Evolutionary conservation across 2,797 vertebrate genomes (phyloP).

Genomic region (Nannoperca obscura): DNA sequence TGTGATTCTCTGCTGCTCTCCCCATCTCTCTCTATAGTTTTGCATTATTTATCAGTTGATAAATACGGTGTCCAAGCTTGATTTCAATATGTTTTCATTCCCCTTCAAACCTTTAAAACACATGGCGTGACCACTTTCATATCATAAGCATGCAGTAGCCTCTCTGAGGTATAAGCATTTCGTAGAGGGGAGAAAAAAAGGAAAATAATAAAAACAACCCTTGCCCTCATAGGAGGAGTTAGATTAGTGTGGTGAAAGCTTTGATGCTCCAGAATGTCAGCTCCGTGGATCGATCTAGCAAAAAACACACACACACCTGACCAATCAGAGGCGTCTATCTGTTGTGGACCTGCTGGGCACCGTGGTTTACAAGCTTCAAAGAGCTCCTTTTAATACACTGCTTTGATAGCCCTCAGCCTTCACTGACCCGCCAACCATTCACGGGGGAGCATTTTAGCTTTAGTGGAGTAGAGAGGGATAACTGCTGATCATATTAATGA

Average conservation of each 20-base stretch:
- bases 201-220: constrained; percentile 84
- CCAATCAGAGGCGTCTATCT: constrained; percentile 93
- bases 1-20: constrained; percentile 57
- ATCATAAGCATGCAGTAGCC: constrained; percentile 60
- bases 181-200: constrained; percentile 46
- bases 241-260: constrained; percentile 93
- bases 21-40: constrained; percentile 68
- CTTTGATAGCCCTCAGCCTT: constrained; percentile 84
- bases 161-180: constrained; percentile 68
- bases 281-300: constrained; percentile 90
- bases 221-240: constrained; percentile 92
- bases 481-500: constrained; percentile 81
- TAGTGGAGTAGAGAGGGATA: constrained; percentile 69
- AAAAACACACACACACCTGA: constrained; percentile 88
- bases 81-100: constrained; percentile 69
- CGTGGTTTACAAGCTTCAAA: constrained; percentile 90
- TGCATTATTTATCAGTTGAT: constrained; percentile 76
- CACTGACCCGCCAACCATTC: constrained; percentile 75
- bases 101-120: constrained; percentile 62
- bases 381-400: constrained; percentile 88
- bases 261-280: constrained; percentile 96
- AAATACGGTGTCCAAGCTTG: constrained; percentile 60
- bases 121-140: constrained; percentile 34
- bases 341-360: constrained; percentile 91
- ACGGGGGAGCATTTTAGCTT: constrained; percentile 80